Evolutionary conservation across 2,888 invertebrate genomes (phyloP).

Genomic region (Diadegma fenestrale): DNA sequence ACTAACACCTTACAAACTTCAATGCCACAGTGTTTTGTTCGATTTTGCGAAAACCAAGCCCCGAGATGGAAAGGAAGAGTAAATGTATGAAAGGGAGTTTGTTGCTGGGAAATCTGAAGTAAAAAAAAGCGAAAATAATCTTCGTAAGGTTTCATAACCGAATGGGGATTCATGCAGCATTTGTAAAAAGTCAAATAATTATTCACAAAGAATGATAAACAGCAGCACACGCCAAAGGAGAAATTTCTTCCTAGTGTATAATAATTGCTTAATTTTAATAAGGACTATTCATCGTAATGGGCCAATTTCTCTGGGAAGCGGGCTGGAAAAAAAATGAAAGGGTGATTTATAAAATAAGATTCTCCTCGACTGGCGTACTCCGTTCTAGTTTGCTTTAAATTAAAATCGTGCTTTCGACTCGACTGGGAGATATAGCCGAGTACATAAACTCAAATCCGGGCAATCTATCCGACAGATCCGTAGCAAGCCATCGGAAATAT

Average conservation of each 20-base stretch:
- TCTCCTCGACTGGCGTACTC: neutral
- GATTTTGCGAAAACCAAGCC: neutral
- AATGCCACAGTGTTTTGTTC: slow-evolving; percentile 1
- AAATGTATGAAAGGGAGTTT: neutral
- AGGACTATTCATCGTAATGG: neutral
- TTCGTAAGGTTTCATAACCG: neutral
- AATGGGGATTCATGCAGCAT: neutral
- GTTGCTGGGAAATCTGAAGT: neutral
- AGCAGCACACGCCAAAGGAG: neutral
- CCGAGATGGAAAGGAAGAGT: neutral
- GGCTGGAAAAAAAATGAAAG: neutral
- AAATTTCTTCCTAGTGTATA: neutral
- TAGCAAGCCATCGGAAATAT: slow-evolving; percentile 43
- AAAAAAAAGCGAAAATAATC: neutral
- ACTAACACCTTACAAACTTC: slow-evolving; percentile 25
- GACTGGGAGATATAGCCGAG: neutral
- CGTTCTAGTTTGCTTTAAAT: neutral
- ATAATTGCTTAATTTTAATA: neutral
- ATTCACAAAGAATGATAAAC: neutral
- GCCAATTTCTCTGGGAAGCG: neutral
- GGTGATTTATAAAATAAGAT: neutral
- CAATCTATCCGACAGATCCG: slow-evolving; percentile 24
- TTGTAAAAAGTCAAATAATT: neutral
- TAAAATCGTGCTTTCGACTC: slow-evolving; percentile 10
- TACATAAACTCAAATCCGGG: slow-evolving; percentile 22